Evolutionary conservation across 2,888 invertebrate species (phyloP), one percentile per base, ranked within the genome.

Genomic region (Sphaeridia pumilis): DNA sequence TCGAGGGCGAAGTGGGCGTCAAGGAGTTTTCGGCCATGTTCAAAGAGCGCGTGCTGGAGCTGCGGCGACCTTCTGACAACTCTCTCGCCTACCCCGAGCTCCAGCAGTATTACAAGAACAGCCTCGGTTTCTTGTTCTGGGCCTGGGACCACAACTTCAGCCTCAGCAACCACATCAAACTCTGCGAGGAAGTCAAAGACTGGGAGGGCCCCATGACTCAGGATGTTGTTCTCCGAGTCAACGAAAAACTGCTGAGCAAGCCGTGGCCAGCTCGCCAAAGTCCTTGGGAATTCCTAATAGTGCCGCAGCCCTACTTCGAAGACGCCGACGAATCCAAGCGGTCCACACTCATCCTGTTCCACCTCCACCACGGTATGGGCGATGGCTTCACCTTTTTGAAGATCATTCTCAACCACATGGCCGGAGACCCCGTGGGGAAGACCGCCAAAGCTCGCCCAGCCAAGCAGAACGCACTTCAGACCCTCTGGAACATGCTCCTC

Each of bases 61-160:
- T 38, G 12, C 21, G 34, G 21, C 26, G 36, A 28, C 24, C 46
- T 12, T 17, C 1, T 1, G 46, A 36, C 5, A 46, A 42, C 10
- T 10, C 27, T 4, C 36, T 48, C 12, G 17, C 36, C 7, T 49
- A 49, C 38, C 56, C 56, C 17, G 56, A 56, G 49, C 24, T 52
- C 14, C 41, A 46, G 4, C 56, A 56, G 35, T 56, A 48, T 28
- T 52, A 45, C 25, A 44, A 56, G 26, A n/a, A 42, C 20, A 47
- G 52, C 38, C n/a, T 52, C 26, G 52, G 52, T n/a, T 56, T 43
- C 44, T 38, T 56, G 7, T 56, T 56, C 28, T 56, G 56, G 56
- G 52, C 48, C 26, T 56, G 44, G 52, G 56, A 56, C 43, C 34
- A 52, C n/a, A 35, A 45, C 21, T 49, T 52, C 21, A 27, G 38